Evolutionary conservation across 2,113 vertebrate genomes (phyloP), one percentile per base, ranked within the genome.

Genomic region (Epinephelus fuscoguttatus): DNA sequence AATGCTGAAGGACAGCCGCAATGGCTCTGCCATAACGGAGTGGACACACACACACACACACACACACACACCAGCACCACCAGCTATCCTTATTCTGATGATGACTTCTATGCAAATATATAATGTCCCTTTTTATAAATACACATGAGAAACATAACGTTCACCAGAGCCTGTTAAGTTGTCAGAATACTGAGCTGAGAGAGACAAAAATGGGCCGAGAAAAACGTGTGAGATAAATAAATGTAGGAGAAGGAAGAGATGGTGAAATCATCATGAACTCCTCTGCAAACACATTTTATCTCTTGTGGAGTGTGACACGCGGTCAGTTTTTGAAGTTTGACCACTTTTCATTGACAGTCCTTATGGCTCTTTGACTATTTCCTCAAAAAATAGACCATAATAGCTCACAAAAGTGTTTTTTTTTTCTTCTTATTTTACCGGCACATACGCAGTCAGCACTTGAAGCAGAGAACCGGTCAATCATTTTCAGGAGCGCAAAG

Each of bases 1-100:
- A 87, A 52, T 87, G 64, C 69, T 90, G 92, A 92, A 92, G 91
- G 93, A 92, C 88, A 85, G 75, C 69, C 2, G 40, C 81, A 70
- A 27, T 79, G 63, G 66, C 60, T 77, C 82, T 73, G 68, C 56
- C 42, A 30, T 74, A 70, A 72, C 64, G 19, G 56, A 84, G 78
- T 69, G 81, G 77, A 82, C 64, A 50, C 12, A 70, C 70, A 63
- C 19, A 19, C 49, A 55, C n/a, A 50, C 66, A 45, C 27, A 82
- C 64, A 50, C 12, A 70, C 70, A 60, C 49, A 55, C 13, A 7
- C 42, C 33, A n/a, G 55, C 17, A 56, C 18, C 9, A 30, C 42
- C 30, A 67, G 30, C 75, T 75, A 68, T 75, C 25, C 49, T 57
- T 75, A 61, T 33, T 85, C 59, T 79, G 21, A 71, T 21, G 23